A percentile compares a stretch with the other conserved stretches of the same genome.
Conservation (phyloP, 2,113 vertebrate genomes). For the Arvicanthis niloticus region DNA sequence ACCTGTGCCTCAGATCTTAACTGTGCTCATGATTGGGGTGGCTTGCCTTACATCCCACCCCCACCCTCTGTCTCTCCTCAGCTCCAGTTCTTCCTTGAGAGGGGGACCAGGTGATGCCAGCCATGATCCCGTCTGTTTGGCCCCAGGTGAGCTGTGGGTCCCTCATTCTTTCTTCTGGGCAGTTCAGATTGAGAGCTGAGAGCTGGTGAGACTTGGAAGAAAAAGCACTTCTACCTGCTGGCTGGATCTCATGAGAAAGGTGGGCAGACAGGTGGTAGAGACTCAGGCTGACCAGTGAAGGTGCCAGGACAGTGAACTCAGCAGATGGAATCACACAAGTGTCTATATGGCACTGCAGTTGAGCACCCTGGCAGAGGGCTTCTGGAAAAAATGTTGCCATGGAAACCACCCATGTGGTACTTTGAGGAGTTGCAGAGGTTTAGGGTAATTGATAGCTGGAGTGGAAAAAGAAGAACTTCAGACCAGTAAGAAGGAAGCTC, state of each 20-base stretch:
- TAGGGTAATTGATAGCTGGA: neutral
- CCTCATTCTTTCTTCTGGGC: slow-evolving; percentile 37
- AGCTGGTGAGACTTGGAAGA: neutral
- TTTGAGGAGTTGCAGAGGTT: neutral
- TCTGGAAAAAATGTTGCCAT: neutral
- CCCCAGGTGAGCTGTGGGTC: slow-evolving; percentile 75
- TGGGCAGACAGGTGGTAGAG: neutral
- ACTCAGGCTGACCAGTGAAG: neutral
- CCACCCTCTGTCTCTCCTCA: slow-evolving; percentile 43
- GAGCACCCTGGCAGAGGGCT: neutral
- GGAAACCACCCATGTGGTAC: neutral
- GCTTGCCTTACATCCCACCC: neutral
- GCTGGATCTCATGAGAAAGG: neutral
- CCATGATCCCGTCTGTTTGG: slow-evolving; percentile 60
- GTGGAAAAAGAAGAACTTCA: neutral
- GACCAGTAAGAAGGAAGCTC: neutral
- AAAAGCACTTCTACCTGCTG: neutral
- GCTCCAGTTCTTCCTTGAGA: slow-evolving; percentile 56
- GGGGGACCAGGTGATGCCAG: slow-evolving; percentile 46
- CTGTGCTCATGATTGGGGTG: neutral
- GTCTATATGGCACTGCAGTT: neutral
- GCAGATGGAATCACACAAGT: neutral
- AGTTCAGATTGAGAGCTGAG: slow-evolving; percentile 16
- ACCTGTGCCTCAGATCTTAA: neutral
- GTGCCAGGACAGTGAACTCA: neutral